phyloP scores from a whole-genome alignment of 2,888 invertebrate genomes.

The Macropis europaea region DNA sequence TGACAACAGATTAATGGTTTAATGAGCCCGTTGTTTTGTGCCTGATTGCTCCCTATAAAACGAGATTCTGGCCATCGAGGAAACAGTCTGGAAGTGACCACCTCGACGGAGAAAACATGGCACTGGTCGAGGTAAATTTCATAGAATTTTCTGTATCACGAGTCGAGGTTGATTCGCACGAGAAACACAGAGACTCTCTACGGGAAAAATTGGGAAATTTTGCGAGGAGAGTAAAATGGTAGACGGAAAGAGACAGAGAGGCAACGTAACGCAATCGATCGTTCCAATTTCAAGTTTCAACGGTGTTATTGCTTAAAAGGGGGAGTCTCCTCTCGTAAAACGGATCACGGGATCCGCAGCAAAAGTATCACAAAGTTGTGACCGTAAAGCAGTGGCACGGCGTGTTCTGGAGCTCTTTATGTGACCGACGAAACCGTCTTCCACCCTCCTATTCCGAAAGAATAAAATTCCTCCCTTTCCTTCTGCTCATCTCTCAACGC shows the following conservation, averaged over 20 bases:
- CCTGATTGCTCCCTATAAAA: slow-evolving; percentile 49
- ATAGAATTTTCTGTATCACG: too few species aligned
- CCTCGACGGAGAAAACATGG: slow-evolving; percentile 39
- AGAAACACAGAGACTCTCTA: too few species aligned
- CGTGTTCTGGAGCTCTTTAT: slow-evolving; percentile 50
- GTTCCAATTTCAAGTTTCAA: slow-evolving; percentile 45
- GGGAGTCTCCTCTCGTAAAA: slow-evolving; percentile 31
- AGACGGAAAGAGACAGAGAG: neutral
- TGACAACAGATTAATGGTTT: slow-evolving; percentile 54
- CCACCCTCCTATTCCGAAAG: slow-evolving; percentile 29
- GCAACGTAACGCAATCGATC: slow-evolving; percentile 30
- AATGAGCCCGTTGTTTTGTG: slow-evolving; percentile 33
- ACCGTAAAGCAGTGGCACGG: slow-evolving; percentile 45
- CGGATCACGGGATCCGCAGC: slow-evolving; percentile 31
- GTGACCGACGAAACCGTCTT: slow-evolving; percentile 39
- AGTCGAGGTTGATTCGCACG: too few species aligned
- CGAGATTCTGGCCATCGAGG: slow-evolving; percentile 5
- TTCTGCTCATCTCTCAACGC: slow-evolving; percentile 5
- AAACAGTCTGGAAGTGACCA: slow-evolving; percentile 37
- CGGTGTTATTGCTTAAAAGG: slow-evolving; percentile 25
- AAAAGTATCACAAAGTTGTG: slow-evolving; percentile 55
- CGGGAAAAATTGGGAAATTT: neutral
- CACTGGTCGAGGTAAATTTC: slow-evolving; percentile 38
- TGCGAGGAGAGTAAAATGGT: too few species aligned
- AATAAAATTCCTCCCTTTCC: slow-evolving; percentile 41